Conservation (phyloP, 2,888 invertebrate genomes). For the Therioaphis trifolii region DNA sequence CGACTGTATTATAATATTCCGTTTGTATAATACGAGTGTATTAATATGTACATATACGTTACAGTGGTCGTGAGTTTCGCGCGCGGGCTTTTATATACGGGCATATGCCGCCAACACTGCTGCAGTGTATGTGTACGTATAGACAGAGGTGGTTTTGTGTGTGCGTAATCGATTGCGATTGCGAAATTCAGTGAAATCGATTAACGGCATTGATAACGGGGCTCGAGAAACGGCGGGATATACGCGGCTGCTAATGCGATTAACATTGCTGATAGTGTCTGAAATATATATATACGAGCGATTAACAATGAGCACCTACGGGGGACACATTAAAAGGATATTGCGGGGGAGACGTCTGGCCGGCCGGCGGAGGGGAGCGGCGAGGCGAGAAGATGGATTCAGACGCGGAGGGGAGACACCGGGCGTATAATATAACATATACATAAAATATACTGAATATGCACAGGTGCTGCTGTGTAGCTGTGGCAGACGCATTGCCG, state of each 20-base stretch:
- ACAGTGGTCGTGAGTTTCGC: too few species aligned
- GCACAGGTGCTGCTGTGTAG: too few species aligned
- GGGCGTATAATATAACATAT: too few species aligned
- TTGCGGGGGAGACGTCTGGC: constrained; percentile 14
- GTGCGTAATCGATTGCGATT: constrained; percentile 27
- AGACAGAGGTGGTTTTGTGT: neutral
- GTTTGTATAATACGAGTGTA: too few species aligned
- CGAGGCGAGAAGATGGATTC: neutral
- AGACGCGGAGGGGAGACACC: neutral
- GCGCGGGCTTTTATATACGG: neutral
- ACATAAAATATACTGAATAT: too few species aligned
- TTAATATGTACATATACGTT: too few species aligned
- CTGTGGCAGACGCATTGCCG: too few species aligned
- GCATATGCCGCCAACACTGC: neutral
- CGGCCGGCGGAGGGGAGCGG: neutral
- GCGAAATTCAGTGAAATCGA: constrained; percentile 56
- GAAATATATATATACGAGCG: constrained; percentile 10
- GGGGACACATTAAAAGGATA: constrained; percentile 8
- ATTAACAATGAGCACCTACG: constrained; percentile 47
- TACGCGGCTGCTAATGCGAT: constrained; percentile 23
- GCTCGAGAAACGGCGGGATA: neutral
- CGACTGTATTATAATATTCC: too few species aligned
- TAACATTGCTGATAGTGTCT: constrained; percentile 41
- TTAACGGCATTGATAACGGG: constrained; percentile 47
- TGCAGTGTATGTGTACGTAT: neutral